Percentiles rank a stretch among this genome's conserved stretches.
Evolutionary conservation across 2,113 vertebrate species (phyloP).

Genomic region (Labeo rohita): DNA sequence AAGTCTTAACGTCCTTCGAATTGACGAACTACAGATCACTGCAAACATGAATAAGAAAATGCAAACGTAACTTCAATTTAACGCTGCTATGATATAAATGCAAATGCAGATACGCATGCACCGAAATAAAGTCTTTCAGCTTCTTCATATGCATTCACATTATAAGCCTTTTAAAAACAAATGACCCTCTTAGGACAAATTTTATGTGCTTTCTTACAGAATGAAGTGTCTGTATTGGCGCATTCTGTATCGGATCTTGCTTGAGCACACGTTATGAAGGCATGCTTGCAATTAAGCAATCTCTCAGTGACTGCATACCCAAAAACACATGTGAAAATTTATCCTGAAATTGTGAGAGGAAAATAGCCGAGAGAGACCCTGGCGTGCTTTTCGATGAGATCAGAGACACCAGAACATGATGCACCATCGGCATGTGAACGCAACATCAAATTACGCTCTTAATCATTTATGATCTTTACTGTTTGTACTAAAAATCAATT

Average conservation of each 20-base stretch:
- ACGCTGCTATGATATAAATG: not conserved
- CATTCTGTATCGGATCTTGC: not conserved
- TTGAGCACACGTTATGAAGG: conserved; percentile 24
- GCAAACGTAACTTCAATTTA: not conserved
- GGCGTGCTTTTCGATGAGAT: not conserved
- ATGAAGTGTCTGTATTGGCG: not conserved
- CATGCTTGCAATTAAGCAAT: conserved; percentile 31
- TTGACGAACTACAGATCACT: not conserved
- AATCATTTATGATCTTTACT: not conserved
- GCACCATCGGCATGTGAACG: not conserved
- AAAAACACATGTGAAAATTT: conserved; percentile 12
- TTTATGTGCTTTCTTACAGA: not conserved
- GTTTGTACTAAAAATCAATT: not conserved
- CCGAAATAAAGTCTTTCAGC: not conserved
- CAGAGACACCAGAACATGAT: conserved; percentile 7
- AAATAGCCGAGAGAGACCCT: conserved; percentile 15
- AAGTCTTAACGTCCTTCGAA: not conserved
- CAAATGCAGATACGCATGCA: not conserved
- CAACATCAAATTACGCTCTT: not conserved
- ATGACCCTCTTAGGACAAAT: not conserved
- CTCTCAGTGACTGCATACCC: conserved; percentile 6
- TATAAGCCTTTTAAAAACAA: not conserved
- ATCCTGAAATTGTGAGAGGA: conserved; percentile 6
- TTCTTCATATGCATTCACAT: not conserved
- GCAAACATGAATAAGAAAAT: not conserved